Percentiles rank a stretch among this genome's conserved stretches.
These are phyloP conservation scores for Anabacerthia variegaticeps DNA, from an alignment of 2,797 vertebrate species.

Conservation along the genomic window DNA sequence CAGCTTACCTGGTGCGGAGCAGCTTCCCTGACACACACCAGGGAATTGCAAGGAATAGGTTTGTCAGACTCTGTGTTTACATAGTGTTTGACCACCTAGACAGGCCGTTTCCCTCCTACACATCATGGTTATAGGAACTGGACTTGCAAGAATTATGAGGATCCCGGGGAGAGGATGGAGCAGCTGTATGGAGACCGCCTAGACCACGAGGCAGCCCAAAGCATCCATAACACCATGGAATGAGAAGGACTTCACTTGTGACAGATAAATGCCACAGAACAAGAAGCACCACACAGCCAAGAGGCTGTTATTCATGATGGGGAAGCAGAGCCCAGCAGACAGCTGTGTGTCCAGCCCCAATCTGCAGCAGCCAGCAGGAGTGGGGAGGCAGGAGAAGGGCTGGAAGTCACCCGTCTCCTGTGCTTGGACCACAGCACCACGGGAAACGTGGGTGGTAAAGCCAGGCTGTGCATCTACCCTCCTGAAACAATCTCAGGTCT, in stretches of 20 bases:
- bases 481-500: conserved; percentile 7
- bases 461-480: background rate
- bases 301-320: rapidly evolving
- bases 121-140: rapidly evolving
- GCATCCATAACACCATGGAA: background rate
- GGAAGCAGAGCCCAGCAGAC: background rate
- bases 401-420: background rate
- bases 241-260: background rate
- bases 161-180: background rate
- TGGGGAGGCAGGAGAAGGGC: background rate
- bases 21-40: background rate
- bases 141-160: background rate
- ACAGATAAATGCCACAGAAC: background rate
- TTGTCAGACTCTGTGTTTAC: background rate
- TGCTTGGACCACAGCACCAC: background rate
- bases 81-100: background rate
- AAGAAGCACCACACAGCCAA: background rate
- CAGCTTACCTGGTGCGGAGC: background rate
- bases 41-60: background rate
- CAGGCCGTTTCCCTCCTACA: background rate
- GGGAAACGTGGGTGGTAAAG: background rate
- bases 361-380: background rate
- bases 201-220: background rate
- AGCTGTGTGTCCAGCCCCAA: background rate
- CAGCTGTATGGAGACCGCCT: background rate